Evolutionary conservation across 2,797 vertebrate genomes (phyloP), one percentile per base, ranked within the genome.

Genomic region (Sebastes itinus): DNA sequence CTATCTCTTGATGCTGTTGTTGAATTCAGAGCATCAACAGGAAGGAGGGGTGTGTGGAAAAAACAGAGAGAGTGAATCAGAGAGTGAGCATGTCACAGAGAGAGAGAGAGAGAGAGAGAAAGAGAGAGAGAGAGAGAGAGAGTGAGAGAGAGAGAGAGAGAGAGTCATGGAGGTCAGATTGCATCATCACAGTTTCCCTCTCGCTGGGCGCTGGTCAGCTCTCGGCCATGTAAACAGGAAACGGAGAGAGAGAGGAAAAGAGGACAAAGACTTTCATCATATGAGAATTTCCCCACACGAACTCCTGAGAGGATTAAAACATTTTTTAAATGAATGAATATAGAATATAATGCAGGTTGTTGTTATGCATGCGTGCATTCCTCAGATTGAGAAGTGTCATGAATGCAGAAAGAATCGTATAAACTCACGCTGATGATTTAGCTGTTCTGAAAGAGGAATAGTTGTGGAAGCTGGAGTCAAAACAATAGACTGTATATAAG

Each of bases 201-300:
- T 38, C 11, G 1, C 49, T 59, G 58, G 63, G 32, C 7, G 60
- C 69, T 72, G 70, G 64, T 85, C 78, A 56, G 70, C 62, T 65
- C 56, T 65, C 49, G 1, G 55, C 65, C 56, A 58, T 81, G 78
- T 86, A 71, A 86, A 86, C 75, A 81, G 83, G 83, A 88, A 86
- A 61, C 27, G 33, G 35, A 70, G 59, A 66, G 38, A 22, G 28
- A 20, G 55, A 63, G 68, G 5, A 11, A 30, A 23, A 27, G 35
- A 65, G 72, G 59, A 76, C 72, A 62, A 65, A 71, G 42, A 16
- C 62, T 75, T 81, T 65, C 77, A 63, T 77, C 78, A 70, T 80
- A 49, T 56, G 76, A 80, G 63, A 65, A 22, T 20, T 68, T 66
- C 70, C 63, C 38, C 18, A 32, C 59, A 4, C 4, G n/a, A 71